A percentile compares a stretch with the other conserved stretches of the same genome.
These are phyloP conservation scores for Ptychodera flava DNA, from an alignment of 35 echinoderm and acorn worm genomes.

Conservation along the genomic window DNA sequence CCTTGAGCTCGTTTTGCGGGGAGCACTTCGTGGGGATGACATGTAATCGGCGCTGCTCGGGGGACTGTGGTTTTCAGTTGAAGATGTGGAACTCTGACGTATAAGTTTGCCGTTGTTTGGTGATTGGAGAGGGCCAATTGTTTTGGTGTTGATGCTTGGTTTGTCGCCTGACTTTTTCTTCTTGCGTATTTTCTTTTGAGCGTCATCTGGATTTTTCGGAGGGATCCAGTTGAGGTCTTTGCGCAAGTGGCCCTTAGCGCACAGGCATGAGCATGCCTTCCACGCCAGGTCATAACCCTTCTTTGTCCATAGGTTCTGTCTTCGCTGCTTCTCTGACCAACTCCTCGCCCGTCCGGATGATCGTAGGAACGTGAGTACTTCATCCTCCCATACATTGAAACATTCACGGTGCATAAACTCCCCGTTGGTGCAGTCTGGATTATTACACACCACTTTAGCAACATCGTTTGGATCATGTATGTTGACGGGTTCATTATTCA, in stretches of 20 bases:
- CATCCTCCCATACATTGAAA: constrained; percentile 87
- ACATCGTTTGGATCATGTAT: constrained; percentile 81
- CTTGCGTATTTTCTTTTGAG: constrained; percentile 43
- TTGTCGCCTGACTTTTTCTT: constrained; percentile 94
- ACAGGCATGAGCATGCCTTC: constrained; percentile 97
- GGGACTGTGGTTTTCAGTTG: constrained; percentile 76
- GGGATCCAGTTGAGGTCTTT: constrained; percentile 98
- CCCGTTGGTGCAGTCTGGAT: constrained; percentile 73
- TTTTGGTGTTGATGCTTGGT: constrained; percentile 77
- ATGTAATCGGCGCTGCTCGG: constrained; percentile 39
- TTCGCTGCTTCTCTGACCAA: constrained; percentile 97
- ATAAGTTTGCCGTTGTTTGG: constrained; percentile 9
- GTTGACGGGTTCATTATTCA: constrained; percentile 57
- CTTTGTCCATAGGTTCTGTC: constrained; percentile 98
- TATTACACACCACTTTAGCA: constrained; percentile 96
- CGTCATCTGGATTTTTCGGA: constrained; percentile 47
- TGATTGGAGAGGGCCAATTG: constrained; percentile 15
- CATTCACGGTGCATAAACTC: constrained; percentile 89
- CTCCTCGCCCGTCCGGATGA: constrained; percentile 86
- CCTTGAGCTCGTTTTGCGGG: not conserved
- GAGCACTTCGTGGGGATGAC: not conserved
- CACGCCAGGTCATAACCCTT: constrained; percentile 98
- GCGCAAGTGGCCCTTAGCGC: constrained; percentile 88
- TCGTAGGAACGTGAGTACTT: constrained; percentile 82
- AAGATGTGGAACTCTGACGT: constrained; percentile 74